A percentile compares a stretch with the other conserved stretches of the same genome.
phyloP scores from a whole-genome alignment of 2,797 vertebrate genomes.

The Microctenopoma lineatum region DNA sequence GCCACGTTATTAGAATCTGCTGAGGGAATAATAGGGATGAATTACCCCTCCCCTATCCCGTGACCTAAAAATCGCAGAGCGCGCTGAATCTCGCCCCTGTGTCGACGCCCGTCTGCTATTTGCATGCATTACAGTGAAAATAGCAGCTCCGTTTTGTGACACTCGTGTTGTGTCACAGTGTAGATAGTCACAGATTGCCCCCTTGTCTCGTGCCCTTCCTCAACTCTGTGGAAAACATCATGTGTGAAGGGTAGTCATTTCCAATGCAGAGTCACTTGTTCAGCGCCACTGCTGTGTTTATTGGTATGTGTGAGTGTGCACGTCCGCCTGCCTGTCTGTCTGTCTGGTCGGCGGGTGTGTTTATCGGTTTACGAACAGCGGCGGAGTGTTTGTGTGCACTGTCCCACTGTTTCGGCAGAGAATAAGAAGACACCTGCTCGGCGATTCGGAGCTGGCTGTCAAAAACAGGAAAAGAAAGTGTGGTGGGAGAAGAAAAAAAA shows the following conservation, averaged over 20 bases:
- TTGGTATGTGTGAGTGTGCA: constrained; percentile 43
- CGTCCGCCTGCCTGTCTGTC: constrained; percentile 63
- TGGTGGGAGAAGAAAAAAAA: constrained; percentile 36
- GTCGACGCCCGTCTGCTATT: constrained; percentile 71
- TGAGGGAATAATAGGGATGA: constrained; percentile 69
- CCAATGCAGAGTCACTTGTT: constrained; percentile 63
- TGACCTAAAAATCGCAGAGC: constrained; percentile 69
- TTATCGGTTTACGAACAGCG: constrained; percentile 74
- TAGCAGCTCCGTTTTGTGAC: constrained; percentile 59
- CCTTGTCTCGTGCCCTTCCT: constrained; percentile 18
- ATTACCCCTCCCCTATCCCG: constrained; percentile 58
- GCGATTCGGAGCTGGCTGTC: constrained; percentile 78
- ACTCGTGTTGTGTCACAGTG: constrained; percentile 49
- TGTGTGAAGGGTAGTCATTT: constrained; percentile 65
- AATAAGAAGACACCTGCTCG: constrained; percentile 79
- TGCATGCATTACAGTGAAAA: constrained; percentile 67
- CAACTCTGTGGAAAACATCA: constrained; percentile 52
- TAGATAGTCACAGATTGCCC: constrained; percentile 53
- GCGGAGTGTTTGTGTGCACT: constrained; percentile 73
- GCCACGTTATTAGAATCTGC: constrained; percentile 68
- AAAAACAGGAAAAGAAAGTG: constrained; percentile 74
- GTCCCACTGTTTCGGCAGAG: constrained; percentile 74
- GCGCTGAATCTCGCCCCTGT: constrained; percentile 66
- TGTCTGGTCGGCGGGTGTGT: constrained; percentile 66
- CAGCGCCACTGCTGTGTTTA: constrained; percentile 56